These are phyloP conservation scores for Mantis religiosa DNA, from an alignment of 2,888 invertebrate genomes.

Conservation along the genomic window DNA sequence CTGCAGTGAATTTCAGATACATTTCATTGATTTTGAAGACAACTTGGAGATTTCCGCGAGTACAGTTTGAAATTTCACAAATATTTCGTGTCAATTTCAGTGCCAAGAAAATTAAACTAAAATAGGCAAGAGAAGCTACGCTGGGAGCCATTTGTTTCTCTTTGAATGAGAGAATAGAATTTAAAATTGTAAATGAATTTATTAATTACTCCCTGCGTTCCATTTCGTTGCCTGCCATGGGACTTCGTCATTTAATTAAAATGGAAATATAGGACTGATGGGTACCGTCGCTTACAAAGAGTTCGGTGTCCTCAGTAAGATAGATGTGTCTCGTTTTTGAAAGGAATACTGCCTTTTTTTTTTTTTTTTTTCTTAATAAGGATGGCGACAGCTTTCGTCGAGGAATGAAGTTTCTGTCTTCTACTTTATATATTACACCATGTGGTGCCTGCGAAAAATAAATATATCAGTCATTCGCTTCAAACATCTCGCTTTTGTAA, in stretches of 20 bases:
- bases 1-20: too few species aligned
- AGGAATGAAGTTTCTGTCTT: not conserved
- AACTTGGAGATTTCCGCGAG: too few species aligned
- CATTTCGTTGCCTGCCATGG: not conserved
- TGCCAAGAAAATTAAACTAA: not conserved
- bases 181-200: not conserved
- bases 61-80: too few species aligned
- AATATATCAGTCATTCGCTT: not conserved
- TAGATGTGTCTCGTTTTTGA: not conserved
- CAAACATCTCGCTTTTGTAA: not conserved
- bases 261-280: not conserved
- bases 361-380: not conserved
- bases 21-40: too few species aligned
- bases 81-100: too few species aligned
- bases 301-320: not conserved
- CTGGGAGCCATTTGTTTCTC: not conserved
- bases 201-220: not conserved
- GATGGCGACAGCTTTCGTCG: not conserved
- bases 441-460: not conserved
- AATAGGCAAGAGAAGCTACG: not conserved
- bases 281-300: not conserved
- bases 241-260: not conserved
- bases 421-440: not conserved
- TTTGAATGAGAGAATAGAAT: not conserved
- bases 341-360: not conserved